A percentile compares a stretch with the other conserved stretches of the same genome.
Evolutionary conservation across 2,797 vertebrate species (phyloP).

Genomic region (Rhynchonycteris naso): DNA sequence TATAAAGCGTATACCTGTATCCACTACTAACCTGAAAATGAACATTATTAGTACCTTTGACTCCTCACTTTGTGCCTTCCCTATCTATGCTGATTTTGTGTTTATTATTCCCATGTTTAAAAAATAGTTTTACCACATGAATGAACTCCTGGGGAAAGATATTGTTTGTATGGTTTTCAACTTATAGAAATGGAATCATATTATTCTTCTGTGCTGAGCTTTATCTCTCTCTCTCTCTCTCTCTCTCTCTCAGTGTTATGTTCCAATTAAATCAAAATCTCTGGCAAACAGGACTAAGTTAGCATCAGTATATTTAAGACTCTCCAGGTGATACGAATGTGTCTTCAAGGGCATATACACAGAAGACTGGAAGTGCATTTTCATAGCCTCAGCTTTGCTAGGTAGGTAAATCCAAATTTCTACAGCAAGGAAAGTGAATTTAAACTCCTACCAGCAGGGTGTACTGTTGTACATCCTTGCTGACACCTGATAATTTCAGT

Average conservation of each 20-base stretch:
- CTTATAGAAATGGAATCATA: background rate
- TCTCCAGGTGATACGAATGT: background rate
- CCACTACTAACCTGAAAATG: background rate
- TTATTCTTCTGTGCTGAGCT: background rate
- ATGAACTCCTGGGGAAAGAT: background rate
- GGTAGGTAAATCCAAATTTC: slow-evolving; percentile 34
- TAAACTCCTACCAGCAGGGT: slow-evolving; percentile 45
- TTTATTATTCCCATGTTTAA: background rate
- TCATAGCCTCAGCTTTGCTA: background rate
- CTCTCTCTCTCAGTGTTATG: background rate
- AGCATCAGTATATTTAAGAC: background rate
- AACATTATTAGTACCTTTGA: background rate
- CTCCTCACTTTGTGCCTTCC: background rate
- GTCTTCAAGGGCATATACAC: background rate
- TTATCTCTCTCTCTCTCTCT: too few species aligned
- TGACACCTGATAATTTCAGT: background rate
- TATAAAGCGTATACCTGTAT: background rate
- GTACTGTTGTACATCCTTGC: slow-evolving; percentile 51
- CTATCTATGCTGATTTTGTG: background rate
- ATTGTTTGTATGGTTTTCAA: background rate
- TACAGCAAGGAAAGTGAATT: background rate
- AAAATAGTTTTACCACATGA: background rate
- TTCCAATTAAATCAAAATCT: slow-evolving; percentile 28
- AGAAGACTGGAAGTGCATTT: background rate
- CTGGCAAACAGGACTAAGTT: background rate